These are phyloP conservation scores for Sebastes vulpes DNA, from an alignment of 2,797 vertebrate species.

Conservation along the genomic window DNA sequence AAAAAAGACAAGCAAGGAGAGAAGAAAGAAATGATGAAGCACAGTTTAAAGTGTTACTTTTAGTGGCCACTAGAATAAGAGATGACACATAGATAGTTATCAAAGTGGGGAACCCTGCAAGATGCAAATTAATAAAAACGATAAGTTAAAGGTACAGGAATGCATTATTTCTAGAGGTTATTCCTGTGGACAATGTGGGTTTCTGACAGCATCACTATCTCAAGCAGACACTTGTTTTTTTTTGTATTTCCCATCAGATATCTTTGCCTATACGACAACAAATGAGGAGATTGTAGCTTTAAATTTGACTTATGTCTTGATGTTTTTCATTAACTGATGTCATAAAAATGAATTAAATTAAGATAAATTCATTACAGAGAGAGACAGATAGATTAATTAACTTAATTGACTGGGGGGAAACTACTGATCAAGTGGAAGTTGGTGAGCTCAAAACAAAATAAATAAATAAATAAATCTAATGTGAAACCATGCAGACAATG, in stretches of 20 bases:
- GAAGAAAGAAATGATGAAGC: not conserved
- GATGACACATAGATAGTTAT: not conserved
- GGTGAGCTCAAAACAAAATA: not conserved
- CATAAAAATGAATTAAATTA: conserved; percentile 16
- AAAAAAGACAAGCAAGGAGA: not conserved
- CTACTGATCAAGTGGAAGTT: conserved; percentile 11
- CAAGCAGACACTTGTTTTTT: conserved; percentile 68
- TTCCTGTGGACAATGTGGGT: conserved; percentile 82
- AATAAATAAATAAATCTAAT: not conserved
- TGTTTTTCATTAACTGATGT: conserved; percentile 85
- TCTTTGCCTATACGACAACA: conserved; percentile 83
- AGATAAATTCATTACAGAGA: not conserved
- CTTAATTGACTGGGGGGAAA: not conserved
- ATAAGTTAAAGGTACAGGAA: conserved; percentile 93
- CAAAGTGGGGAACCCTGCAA: not conserved
- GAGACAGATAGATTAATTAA: not conserved
- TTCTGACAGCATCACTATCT: conserved; percentile 72
- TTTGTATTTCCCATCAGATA: conserved; percentile 77
- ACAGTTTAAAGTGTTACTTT: not conserved
- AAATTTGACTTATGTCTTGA: conserved; percentile 87
- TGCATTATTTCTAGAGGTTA: conserved; percentile 81
- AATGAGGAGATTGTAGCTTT: conserved; percentile 98
- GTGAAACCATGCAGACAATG: not conserved
- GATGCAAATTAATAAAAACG: not conserved
- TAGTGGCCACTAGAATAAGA: not conserved